Conservation (phyloP, 2,888 invertebrate species). For the Brassicogethes aeneus region DNA sequence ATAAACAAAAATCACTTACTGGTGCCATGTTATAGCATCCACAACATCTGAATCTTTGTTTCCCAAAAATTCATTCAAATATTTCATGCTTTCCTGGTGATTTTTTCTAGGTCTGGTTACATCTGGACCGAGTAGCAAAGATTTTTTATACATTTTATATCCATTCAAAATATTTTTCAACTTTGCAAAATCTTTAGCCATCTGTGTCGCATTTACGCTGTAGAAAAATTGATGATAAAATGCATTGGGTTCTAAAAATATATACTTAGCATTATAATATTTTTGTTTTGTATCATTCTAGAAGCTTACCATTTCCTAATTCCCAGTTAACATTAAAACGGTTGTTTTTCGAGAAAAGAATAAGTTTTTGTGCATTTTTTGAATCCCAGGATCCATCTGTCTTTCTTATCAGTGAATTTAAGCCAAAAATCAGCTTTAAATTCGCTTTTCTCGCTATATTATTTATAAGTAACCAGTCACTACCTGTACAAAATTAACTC, state of each 20-base stretch:
- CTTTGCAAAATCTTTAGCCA: conserved; percentile 52
- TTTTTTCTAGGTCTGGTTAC: conserved; percentile 51
- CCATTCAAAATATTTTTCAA: conserved; percentile 46
- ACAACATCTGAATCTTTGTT: conserved; percentile 41
- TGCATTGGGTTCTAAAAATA: conserved; percentile 53
- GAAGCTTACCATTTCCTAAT: conserved; percentile 50
- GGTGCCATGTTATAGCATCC: conserved; percentile 60
- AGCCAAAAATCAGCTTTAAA: neutral
- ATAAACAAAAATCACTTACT: conserved; percentile 37
- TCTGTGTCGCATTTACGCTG: conserved; percentile 44
- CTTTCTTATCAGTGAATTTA: neutral
- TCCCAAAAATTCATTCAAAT: conserved; percentile 49
- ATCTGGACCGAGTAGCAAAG: conserved; percentile 59
- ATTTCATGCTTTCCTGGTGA: conserved; percentile 44
- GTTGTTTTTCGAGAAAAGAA: conserved; percentile 17
- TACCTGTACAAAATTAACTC: neutral
- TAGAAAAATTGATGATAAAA: conserved; percentile 53
- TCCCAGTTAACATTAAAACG: conserved; percentile 53
- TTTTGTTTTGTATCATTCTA: neutral
- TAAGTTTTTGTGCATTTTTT: neutral
- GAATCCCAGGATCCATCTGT: neutral
- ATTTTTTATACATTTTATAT: conserved; percentile 43
- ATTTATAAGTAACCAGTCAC: neutral
- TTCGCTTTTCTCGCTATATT: neutral
- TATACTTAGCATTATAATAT: conserved; percentile 5